These are phyloP conservation scores for Trichonephila clavata DNA, from an alignment of 1,140 invertebrate species.

Conservation along the genomic window DNA sequence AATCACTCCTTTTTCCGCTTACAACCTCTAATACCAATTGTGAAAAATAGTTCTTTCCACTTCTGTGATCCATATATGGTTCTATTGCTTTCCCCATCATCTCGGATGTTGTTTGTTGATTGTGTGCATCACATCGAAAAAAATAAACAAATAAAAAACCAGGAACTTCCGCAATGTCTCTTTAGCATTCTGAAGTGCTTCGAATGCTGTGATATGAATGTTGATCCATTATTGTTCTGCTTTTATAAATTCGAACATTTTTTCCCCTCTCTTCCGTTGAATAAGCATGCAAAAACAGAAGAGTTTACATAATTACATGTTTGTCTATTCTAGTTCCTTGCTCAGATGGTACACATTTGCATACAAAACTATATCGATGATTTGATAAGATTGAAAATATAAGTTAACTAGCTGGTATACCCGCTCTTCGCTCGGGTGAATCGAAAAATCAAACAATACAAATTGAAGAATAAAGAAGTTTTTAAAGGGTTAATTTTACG, in stretches of 20 bases:
- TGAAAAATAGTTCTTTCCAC: neutral
- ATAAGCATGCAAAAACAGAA: too few species aligned
- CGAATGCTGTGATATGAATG: neutral
- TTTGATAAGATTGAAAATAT: too few species aligned
- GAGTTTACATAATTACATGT: too few species aligned
- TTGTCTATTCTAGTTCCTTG: too few species aligned
- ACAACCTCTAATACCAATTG: neutral
- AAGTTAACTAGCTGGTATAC: too few species aligned
- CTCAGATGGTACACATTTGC: too few species aligned
- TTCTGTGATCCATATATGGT: neutral
- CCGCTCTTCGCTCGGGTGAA: too few species aligned
- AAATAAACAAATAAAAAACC: neutral
- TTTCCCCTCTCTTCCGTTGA: neutral
- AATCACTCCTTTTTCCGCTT: neutral
- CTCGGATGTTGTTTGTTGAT: neutral
- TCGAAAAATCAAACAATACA: too few species aligned
- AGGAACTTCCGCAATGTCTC: neutral
- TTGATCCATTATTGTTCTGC: neutral
- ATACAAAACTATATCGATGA: too few species aligned
- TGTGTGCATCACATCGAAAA: neutral
- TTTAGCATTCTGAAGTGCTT: neutral
- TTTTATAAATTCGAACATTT: neutral
- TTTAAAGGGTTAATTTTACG: too few species aligned
- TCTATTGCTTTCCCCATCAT: neutral
- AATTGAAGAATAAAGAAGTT: too few species aligned